phyloP scores from a whole-genome alignment of 1,140 invertebrate genomes.

The Trichonephila clavipes region DNA sequence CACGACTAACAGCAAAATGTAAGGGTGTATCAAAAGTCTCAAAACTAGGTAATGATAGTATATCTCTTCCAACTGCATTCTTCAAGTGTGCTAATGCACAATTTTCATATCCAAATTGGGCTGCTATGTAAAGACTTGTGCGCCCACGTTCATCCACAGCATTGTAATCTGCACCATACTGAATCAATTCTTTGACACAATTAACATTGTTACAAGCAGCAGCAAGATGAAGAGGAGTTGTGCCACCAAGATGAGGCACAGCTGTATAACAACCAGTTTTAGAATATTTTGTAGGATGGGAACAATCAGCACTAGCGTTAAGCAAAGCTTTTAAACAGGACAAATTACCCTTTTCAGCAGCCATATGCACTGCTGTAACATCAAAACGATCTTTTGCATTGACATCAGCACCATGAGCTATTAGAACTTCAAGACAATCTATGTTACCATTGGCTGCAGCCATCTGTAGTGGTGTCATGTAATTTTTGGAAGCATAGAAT shows the following conservation, averaged over 20 bases:
- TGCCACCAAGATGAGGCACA: constrained; percentile 73
- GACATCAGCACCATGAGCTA: constrained; percentile 79
- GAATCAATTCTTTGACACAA: constrained; percentile 79
- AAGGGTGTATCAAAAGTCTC: constrained; percentile 80
- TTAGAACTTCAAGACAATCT: constrained; percentile 79
- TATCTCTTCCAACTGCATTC: constrained; percentile 80
- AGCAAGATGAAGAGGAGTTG: constrained; percentile 77
- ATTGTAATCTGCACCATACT: constrained; percentile 79
- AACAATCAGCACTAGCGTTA: constrained; percentile 79
- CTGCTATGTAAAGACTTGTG: constrained; percentile 80
- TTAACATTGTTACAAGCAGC: constrained; percentile 79
- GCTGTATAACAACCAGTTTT: constrained; percentile 79
- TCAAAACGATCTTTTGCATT: constrained; percentile 80
- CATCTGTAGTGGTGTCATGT: constrained; percentile 81
- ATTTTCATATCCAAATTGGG: constrained; percentile 78
- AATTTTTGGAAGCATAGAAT: constrained; percentile 80
- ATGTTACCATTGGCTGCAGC: constrained; percentile 80
- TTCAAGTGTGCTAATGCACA: constrained; percentile 80
- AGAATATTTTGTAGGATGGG: constrained; percentile 79
- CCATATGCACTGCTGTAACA: constrained; percentile 80
- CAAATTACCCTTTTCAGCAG: constrained; percentile 80
- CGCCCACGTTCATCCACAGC: constrained; percentile 80
- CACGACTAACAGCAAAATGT: constrained; percentile 80
- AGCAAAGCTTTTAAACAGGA: constrained; percentile 79
- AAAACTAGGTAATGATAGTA: constrained; percentile 80